Base-by-base conservation (phyloP, 2,797 vertebrate genomes). In the Myotis myotis region DNA sequence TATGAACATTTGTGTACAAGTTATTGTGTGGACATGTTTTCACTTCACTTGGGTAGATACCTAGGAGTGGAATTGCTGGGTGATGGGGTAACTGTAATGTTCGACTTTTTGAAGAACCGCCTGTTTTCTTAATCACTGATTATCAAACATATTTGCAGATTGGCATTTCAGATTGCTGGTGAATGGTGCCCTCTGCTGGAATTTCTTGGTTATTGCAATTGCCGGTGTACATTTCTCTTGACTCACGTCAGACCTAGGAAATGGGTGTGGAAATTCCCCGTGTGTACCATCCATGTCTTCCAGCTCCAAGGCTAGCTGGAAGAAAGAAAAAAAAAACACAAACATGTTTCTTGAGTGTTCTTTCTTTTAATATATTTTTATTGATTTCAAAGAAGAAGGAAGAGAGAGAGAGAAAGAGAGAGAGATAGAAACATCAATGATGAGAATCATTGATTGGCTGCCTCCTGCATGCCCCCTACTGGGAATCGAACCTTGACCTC, bases 141-240 rank as follows among this genome's bases (percentile, higher is more conserved):
- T 86, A 55, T 55, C 76, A 81, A 84, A 84, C 16, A 8, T 49
- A 6, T 36, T 19, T 86, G 23, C 20, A 72, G 10, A 0, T 38
- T 82, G 11, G 5, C 51, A 8, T 87, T 87, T 88, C 19, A 19
- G 12, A 84, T 95, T 80, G 57, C 95, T 88, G 20, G 83, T 66
- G 72, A 80, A 66, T 8, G 15, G 80, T 84, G 72, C 86, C 95
- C 94, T 96, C 97, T 97, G 28, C 91, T 89, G 96, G 93, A 64
- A 47, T 0, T 2, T 23, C 0, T 33, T 49, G 47, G 71, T 47
- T 30, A 94, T 70, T 94, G 38, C 95, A 68, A 0, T 6, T 1
- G 25, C 25, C 12, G 0, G 20, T 23, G 44, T n/a, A 28, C 1
- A 0, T 64, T 82, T n/a, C n/a, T 41, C 20, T n/a, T 1, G 44